Conservation (phyloP, 2,797 vertebrate species). For the Mus spretus region DNA sequence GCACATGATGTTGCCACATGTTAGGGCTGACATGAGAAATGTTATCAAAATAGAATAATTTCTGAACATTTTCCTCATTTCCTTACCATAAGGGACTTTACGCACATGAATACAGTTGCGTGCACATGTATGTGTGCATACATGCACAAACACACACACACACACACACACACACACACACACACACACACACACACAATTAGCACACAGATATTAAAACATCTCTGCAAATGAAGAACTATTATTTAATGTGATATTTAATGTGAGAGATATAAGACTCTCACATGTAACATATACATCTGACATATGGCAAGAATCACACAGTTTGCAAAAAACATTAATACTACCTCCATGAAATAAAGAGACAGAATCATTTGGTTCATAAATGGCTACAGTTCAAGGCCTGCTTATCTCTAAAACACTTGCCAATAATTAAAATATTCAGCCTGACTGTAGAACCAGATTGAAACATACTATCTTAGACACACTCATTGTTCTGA, state of each 20-base stretch:
- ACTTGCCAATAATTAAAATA: slow-evolving; percentile 27
- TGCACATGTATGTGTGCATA: too few species aligned
- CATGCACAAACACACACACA: background rate
- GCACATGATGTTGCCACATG: background rate
- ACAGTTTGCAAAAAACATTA: background rate
- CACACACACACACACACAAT: background rate
- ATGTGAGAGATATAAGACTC: background rate
- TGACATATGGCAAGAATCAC: background rate
- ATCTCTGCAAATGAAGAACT: background rate
- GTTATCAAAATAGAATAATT: background rate
- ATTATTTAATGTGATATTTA: too few species aligned
- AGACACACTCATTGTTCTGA: slow-evolving; percentile 27
- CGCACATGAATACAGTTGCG: background rate
- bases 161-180: background rate
- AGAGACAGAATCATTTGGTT: background rate
- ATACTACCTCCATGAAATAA: background rate
- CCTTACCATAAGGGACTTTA: background rate
- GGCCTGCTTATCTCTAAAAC: slow-evolving; percentile 1
- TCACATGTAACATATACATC: background rate
- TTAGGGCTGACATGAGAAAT: background rate
- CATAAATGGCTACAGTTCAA: background rate
- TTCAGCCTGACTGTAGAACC: background rate
- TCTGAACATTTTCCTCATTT: background rate
- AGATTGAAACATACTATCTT: slow-evolving; percentile 35
- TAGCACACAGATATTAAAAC: background rate